Percentiles rank a stretch among this genome's conserved stretches.
phyloP scores from a whole-genome alignment of 2,888 invertebrate species.

The Coenonympha arcania region DNA sequence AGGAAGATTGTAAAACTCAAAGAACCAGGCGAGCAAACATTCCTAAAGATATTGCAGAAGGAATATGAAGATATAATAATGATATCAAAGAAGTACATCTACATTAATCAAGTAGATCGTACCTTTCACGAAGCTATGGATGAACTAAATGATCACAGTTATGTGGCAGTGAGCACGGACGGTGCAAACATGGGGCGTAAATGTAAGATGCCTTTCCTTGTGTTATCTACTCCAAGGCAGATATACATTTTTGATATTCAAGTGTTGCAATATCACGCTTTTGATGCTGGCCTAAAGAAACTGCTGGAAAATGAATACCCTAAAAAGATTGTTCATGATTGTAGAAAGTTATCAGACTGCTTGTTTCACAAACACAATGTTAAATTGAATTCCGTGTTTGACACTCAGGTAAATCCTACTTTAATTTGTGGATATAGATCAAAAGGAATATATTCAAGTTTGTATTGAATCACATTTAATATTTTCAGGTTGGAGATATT shows the following conservation, averaged over 20 bases:
- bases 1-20: slow-evolving; percentile 59
- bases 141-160: slow-evolving; percentile 51
- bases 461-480: not conserved
- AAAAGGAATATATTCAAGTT: too few species aligned
- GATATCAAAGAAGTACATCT: slow-evolving; percentile 58
- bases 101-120: slow-evolving; percentile 65
- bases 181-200: slow-evolving; percentile 68
- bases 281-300: slow-evolving; percentile 66
- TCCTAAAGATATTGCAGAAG: slow-evolving; percentile 57
- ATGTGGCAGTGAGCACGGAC: slow-evolving; percentile 59
- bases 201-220: slow-evolving; percentile 65
- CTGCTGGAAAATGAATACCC: slow-evolving; percentile 59
- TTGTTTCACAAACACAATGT: slow-evolving; percentile 74
- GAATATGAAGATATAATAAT: slow-evolving; percentile 61
- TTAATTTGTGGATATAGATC: too few species aligned
- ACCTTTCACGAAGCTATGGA: slow-evolving; percentile 58
- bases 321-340: slow-evolving; percentile 76
- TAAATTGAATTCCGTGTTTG: slow-evolving; percentile 74
- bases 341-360: slow-evolving; percentile 73
- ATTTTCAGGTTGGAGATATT: slow-evolving; percentile 66
- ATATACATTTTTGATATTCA: slow-evolving; percentile 70
- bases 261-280: slow-evolving; percentile 65
- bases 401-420: slow-evolving; percentile 68
- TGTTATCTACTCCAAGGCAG: slow-evolving; percentile 59
- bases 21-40: slow-evolving; percentile 44